Conservation (phyloP, 1,140 invertebrate genomes). For the Rhynchophorus ferrugineus region DNA sequence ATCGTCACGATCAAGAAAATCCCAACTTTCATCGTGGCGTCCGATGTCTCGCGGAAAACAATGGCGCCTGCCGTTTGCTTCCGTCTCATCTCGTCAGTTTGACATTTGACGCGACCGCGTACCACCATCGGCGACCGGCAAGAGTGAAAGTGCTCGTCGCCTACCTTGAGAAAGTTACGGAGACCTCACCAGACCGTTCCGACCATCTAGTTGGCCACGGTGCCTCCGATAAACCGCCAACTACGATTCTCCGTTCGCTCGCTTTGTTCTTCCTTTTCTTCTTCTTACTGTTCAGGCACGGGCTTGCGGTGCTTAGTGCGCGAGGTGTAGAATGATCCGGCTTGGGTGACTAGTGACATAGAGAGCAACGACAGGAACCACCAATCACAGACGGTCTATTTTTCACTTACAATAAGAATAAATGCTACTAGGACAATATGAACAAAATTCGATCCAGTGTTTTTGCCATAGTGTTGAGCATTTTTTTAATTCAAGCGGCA, state of each 20-base stretch:
- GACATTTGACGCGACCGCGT: conserved; percentile 11
- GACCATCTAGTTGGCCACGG: not conserved
- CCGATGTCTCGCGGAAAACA: too few species aligned
- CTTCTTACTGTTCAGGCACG: not conserved
- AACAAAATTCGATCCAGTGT: conserved; percentile 38
- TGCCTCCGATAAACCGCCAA: not conserved
- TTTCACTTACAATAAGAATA: too few species aligned
- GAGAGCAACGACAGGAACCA: too few species aligned
- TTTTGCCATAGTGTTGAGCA: conserved; percentile 37
- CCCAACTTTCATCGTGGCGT: too few species aligned
- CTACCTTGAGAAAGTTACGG: conserved; percentile 12
- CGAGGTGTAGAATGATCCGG: too few species aligned
- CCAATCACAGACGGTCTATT: not conserved
- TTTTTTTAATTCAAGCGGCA: conserved; percentile 39
- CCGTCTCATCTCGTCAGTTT: conserved; percentile 1
- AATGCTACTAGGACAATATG: conserved; percentile 38
- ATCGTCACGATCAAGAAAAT: too few species aligned
- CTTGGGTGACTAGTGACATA: too few species aligned
- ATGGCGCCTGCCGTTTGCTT: not conserved
- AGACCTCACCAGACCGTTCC: conserved; percentile 11
- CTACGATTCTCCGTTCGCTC: too few species aligned
- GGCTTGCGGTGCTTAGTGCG: too few species aligned
- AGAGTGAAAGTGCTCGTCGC: conserved; percentile 22
- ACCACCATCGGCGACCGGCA: conserved; percentile 12
- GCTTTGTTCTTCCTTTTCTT: not conserved